Percentiles rank a stretch among this genome's conserved stretches.
phyloP scores from a whole-genome alignment of 2,797 vertebrate genomes.

The Stomatorhinus walkeri region DNA sequence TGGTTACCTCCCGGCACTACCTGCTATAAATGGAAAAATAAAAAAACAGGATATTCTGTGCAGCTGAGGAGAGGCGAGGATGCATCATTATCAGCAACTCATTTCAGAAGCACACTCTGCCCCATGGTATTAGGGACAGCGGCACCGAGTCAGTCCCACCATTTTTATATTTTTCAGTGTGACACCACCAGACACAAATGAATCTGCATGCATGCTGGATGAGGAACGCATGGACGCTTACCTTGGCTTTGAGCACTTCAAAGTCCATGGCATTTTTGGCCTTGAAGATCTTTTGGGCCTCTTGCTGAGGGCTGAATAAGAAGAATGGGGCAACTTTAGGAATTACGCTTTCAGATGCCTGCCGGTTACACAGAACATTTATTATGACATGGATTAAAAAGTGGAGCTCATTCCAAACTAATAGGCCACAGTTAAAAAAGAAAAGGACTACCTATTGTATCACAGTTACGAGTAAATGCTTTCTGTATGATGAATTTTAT shows the following conservation, averaged over 20 bases:
- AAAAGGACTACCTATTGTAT: neutral
- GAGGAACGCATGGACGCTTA: conserved; percentile 34
- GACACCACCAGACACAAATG: neutral
- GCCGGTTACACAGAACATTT: neutral
- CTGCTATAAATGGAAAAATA: neutral
- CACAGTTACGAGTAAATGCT: neutral
- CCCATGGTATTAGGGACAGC: neutral
- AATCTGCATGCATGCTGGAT: neutral
- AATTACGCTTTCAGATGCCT: neutral
- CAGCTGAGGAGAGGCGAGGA: neutral
- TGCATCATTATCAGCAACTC: neutral
- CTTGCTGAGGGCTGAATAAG: conserved; percentile 73
- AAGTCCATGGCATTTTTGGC: conserved; percentile 83
- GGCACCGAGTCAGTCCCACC: neutral
- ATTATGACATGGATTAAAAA: neutral
- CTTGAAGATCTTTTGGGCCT: conserved; percentile 90
- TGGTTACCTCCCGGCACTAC: neutral
- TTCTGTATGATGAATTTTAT: neutral
- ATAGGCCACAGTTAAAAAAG: neutral
- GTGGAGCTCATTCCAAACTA: neutral
- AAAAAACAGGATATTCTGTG: neutral
- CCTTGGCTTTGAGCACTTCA: conserved; percentile 87
- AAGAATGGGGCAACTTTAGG: neutral
- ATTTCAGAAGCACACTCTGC: neutral
- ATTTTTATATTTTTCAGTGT: neutral